These are phyloP conservation scores for Gymnoscopelus braueri DNA, from an alignment of 2,797 vertebrate species.

Conservation along the genomic window DNA sequence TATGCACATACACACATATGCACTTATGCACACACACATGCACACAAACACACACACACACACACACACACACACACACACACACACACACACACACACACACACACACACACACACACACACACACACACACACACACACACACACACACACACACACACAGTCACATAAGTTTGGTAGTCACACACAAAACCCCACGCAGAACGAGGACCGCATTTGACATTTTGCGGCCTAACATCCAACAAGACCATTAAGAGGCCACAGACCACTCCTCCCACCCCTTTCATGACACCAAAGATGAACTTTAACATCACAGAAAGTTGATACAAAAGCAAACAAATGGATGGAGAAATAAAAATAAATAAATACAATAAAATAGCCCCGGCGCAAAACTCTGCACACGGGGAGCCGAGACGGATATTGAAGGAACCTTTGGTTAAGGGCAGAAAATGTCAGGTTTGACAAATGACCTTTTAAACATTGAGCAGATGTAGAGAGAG, in stretches of 20 bases:
- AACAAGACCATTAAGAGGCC: constrained; percentile 55
- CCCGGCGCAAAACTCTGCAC: constrained; percentile 42
- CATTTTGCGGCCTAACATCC: constrained; percentile 57
- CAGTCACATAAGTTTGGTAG: too few species aligned
- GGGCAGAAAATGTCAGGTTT: constrained; percentile 81
- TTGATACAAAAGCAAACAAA: constrained; percentile 75
- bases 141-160: too few species aligned
- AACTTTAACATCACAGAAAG: constrained; percentile 69
- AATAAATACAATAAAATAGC: constrained; percentile 38
- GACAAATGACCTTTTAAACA: constrained; percentile 83
- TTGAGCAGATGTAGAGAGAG: constrained; percentile 78
- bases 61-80: constrained; percentile 1
- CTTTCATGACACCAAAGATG: constrained; percentile 62
- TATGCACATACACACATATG: too few species aligned
- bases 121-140: neutral
- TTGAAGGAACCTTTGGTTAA: constrained; percentile 80
- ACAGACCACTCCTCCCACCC: constrained; percentile 57
- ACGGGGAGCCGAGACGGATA: constrained; percentile 60
- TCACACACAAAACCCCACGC: too few species aligned
- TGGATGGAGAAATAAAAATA: constrained; percentile 38
- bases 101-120: constrained; percentile 16
- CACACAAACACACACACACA: constrained; percentile 20
- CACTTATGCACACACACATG: too few species aligned
- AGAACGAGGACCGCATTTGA: constrained; percentile 53
- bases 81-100: constrained; percentile 15